phyloP scores from a whole-genome alignment of 2,888 invertebrate species.

The Spodoptera littoralis region DNA sequence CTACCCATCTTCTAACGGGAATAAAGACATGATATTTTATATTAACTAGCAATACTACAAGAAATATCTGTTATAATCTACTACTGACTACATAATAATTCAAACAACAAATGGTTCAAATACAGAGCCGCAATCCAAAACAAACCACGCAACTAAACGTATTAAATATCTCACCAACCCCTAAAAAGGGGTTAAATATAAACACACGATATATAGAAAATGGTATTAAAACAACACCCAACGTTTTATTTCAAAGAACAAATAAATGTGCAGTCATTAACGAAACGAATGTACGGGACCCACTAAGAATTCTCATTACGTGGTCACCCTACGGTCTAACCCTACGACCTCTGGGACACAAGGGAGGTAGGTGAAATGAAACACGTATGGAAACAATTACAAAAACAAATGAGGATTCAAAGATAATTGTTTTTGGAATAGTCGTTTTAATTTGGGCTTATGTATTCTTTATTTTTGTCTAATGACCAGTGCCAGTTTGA shows the following conservation, averaged over 20 bases:
- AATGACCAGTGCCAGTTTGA: too few relatives aligned
- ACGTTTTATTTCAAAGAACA: conserved; percentile 56
- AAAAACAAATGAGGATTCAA: conserved; percentile 45
- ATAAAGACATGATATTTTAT: too few relatives aligned
- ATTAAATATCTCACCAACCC: background rate
- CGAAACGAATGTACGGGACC: conserved; percentile 58
- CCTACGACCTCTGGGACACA: conserved; percentile 52
- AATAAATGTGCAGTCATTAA: conserved; percentile 70
- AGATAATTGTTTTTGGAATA: conserved; percentile 31
- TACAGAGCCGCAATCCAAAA: too few relatives aligned
- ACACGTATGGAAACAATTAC: conserved; percentile 41
- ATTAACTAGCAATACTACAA: too few relatives aligned
- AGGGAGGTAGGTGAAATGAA: conserved; percentile 57
- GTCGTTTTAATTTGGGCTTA: conserved; percentile 8
- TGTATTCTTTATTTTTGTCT: too few relatives aligned
- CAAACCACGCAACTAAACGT: background rate
- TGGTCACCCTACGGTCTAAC: conserved; percentile 49
- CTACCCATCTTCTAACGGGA: too few relatives aligned
- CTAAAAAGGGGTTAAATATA: conserved; percentile 10
- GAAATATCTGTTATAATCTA: too few relatives aligned
- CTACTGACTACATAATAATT: too few relatives aligned
- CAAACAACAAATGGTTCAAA: background rate
- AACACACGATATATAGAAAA: conserved; percentile 34
- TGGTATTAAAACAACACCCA: conserved; percentile 46
- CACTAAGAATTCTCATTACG: conserved; percentile 74